These are phyloP conservation scores for Apaloderma vittatum DNA, from an alignment of 2,113 vertebrate species.

Conservation along the genomic window DNA sequence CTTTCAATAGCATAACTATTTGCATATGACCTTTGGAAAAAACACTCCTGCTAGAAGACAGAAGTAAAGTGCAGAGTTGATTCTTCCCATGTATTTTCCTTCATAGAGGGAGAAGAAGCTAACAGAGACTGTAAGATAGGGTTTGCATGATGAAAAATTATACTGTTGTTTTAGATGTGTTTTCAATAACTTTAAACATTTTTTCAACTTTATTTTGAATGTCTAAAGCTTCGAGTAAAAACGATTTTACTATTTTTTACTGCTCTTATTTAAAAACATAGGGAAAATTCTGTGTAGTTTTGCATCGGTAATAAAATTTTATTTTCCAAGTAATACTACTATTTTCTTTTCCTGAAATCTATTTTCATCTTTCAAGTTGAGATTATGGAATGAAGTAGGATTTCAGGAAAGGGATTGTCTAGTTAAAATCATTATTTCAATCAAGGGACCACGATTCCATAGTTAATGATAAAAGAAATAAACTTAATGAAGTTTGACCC, in stretches of 20 bases:
- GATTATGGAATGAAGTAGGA: not conserved
- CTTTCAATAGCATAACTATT: not conserved
- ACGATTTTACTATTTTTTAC: not conserved
- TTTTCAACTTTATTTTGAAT: not conserved
- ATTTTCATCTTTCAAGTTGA: not conserved
- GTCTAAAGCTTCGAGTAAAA: not conserved
- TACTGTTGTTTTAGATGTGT: not conserved
- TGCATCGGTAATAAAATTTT: not conserved
- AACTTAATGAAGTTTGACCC: not conserved
- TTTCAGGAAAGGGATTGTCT: not conserved
- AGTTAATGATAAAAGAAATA: not conserved
- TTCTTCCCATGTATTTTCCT: not conserved
- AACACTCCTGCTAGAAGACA: not conserved
- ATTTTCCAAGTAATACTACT: not conserved
- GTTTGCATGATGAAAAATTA: not conserved
- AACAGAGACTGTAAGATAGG: not conserved
- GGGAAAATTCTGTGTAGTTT: not conserved
- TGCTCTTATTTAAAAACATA: not conserved
- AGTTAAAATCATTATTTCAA: not conserved
- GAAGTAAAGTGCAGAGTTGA: not conserved
- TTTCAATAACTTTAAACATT: not conserved
- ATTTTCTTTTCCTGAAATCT: not conserved
- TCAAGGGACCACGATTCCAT: not conserved
- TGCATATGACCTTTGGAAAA: not conserved
- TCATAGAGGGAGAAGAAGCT: not conserved